These are phyloP conservation scores for Oryzias celebensis DNA, from an alignment of 2,113 vertebrate genomes.

Conservation along the genomic window DNA sequence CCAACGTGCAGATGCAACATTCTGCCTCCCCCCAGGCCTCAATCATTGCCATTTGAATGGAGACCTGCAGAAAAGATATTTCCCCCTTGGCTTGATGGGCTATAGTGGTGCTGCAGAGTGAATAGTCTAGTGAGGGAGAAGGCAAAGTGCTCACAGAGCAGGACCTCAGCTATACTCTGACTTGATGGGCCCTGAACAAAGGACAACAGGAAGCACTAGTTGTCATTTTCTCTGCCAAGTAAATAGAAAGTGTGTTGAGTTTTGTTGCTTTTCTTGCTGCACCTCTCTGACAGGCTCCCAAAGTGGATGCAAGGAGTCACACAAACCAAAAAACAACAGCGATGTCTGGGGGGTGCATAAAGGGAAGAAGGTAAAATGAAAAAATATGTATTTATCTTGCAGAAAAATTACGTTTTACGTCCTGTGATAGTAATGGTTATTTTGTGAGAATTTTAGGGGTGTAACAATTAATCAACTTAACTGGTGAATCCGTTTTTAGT, in stretches of 20 bases:
- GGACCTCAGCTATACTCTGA: slow-evolving; percentile 28
- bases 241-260: slow-evolving; percentile 19
- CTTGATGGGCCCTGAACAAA: slow-evolving; percentile 39
- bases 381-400: no score
- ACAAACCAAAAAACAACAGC: slow-evolving; percentile 1
- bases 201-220: slow-evolving; percentile 28
- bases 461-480: no score
- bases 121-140: slow-evolving; percentile 21
- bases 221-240: slow-evolving; percentile 15
- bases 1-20: slow-evolving; percentile 35
- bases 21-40: slow-evolving; percentile 39
- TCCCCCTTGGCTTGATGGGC: slow-evolving; percentile 22
- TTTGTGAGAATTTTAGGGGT: no score
- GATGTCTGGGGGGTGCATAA: no score
- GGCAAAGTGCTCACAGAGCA: slow-evolving; percentile 22
- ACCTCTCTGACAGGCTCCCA: slow-evolving; percentile 19
- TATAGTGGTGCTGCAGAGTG: slow-evolving; percentile 14
- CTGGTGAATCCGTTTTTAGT: no score
- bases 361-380: no score
- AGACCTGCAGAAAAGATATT: slow-evolving; percentile 48
- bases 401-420: no score
- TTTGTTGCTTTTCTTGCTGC: slow-evolving; percentile 12
- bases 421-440: no score
- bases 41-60: slow-evolving; percentile 55
- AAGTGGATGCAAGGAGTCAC: slow-evolving; percentile 15